These are phyloP conservation scores for Dendrophyllia cribrosa DNA, from an alignment of 64 coral and sea anemone species.

Conservation along the genomic window DNA sequence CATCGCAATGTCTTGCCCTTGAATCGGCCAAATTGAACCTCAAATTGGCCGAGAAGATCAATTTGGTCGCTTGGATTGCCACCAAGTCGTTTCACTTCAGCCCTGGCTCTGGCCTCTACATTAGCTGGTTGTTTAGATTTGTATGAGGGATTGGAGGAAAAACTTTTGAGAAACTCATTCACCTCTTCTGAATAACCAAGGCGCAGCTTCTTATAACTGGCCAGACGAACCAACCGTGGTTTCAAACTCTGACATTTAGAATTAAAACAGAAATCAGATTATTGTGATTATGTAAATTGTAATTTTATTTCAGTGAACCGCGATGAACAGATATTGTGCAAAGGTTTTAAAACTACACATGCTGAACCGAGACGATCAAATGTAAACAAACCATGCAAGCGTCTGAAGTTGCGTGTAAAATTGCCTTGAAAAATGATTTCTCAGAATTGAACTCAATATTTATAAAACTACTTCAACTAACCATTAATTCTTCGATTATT, in stretches of 20 bases:
- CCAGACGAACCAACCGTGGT: not conserved
- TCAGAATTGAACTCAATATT: not conserved
- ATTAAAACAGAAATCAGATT: too few relatives aligned
- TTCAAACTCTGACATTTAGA: not conserved
- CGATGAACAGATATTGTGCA: not conserved
- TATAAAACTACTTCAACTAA: not conserved
- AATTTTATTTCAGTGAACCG: not conserved
- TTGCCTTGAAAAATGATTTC: not conserved
- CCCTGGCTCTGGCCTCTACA: not conserved
- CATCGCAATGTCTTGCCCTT: slow-evolving; percentile 28
- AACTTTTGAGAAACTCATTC: not conserved
- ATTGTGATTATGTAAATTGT: not conserved
- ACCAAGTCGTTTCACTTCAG: not conserved
- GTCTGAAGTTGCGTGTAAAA: not conserved
- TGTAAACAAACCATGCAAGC: not conserved
- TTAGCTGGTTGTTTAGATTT: not conserved
- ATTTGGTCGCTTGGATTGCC: not conserved
- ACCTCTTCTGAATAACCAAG: not conserved
- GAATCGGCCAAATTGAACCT: slow-evolving; percentile 31
- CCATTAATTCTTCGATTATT: not conserved
- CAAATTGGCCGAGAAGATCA: slow-evolving; percentile 3
- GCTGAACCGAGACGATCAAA: not conserved
- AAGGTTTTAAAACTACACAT: too few relatives aligned
- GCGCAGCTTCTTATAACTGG: not conserved
- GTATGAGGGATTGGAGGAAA: not conserved